Base-by-base conservation (phyloP, 2,888 invertebrate species). In the Lasiommata megera region DNA sequence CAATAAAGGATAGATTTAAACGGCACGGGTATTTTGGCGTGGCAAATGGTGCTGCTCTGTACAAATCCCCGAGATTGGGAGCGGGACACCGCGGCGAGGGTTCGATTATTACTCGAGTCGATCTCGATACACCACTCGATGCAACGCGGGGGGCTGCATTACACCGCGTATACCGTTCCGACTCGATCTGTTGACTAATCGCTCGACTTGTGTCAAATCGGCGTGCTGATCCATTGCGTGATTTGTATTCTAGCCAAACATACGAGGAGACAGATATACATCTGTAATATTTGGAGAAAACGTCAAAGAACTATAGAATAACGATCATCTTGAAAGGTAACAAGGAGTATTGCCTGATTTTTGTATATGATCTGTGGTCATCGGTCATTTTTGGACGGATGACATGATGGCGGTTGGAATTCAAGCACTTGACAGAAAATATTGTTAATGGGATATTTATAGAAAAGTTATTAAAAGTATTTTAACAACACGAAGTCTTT, bases 21-120 rank as follows among this genome's bases (percentile, higher is more conserved):
- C 63, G 61, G 38, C 43, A 62, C n/a, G n/a, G n/a, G n/a, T n/a
- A n/a, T 50, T 46, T 52, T n/a, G 29, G 56, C 65, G 60, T 17
- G 41, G 70, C 64, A 69, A 63, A 65, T 61, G 66, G 62, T 61
- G 61, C 67, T 60, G 63, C 63, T 71, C 72, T 70, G 76, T 80
- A 82, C 82, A 83, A 84, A 85, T 84, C 81, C 80, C 77, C 66
- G 77, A 79, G 84, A 86, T 85, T 85, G 86, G 83, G 80, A 80
- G 82, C 78, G 79, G 82, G 82, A 80, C 80, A 80, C 80, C 80
- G 70, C 72, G 78, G 70, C 72, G 78, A 80, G 84, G 82, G 81
- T 81, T 83, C 82, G 85, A 85, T 84, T 86, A 86, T 84, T 82
- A 79, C 80, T 84, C 73, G 79, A 81, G 76, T 79, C 77, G 82